These are phyloP conservation scores for Sinodicranocentrus sp. DNA, from an alignment of 2,888 invertebrate species.

Conservation along the genomic window DNA sequence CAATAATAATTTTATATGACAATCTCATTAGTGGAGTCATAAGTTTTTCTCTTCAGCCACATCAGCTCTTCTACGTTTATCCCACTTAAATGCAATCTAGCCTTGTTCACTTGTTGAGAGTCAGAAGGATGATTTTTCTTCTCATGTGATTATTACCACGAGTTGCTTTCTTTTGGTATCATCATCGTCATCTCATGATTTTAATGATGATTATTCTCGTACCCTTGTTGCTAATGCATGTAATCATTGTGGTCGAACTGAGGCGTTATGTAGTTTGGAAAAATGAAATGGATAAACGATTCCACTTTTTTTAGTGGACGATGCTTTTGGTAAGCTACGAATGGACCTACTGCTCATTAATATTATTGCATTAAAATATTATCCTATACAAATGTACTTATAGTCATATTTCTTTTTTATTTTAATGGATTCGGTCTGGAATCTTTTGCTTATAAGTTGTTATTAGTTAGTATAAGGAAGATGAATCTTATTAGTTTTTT, in stretches of 20 bases:
- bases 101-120: background rate
- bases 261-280: slow-evolving; percentile 34
- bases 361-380: slow-evolving; percentile 44
- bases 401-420: slow-evolving; percentile 12
- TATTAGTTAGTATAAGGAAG: background rate
- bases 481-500: slow-evolving; percentile 43
- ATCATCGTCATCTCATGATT: slow-evolving; percentile 50
- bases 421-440: slow-evolving; percentile 47
- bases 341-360: slow-evolving; percentile 53
- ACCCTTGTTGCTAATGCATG: slow-evolving; percentile 36
- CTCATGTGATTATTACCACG: slow-evolving; percentile 43
- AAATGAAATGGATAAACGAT: slow-evolving; percentile 57
- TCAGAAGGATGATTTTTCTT: slow-evolving; percentile 32
- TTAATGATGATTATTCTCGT: slow-evolving; percentile 63
- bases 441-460: slow-evolving; percentile 17
- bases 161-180: slow-evolving; percentile 56
- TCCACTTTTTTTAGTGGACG: slow-evolving; percentile 48
- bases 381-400: slow-evolving; percentile 34
- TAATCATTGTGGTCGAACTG: slow-evolving; percentile 36
- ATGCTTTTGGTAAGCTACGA: slow-evolving; percentile 6
- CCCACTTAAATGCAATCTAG: slow-evolving; percentile 44
- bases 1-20: slow-evolving; percentile 77
- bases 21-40: slow-evolving; percentile 76
- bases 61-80: slow-evolving; percentile 31
- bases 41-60: slow-evolving; percentile 46